Base-by-base conservation (phyloP, 2,797 vertebrate species). In the Sebastes taczanowskii region DNA sequence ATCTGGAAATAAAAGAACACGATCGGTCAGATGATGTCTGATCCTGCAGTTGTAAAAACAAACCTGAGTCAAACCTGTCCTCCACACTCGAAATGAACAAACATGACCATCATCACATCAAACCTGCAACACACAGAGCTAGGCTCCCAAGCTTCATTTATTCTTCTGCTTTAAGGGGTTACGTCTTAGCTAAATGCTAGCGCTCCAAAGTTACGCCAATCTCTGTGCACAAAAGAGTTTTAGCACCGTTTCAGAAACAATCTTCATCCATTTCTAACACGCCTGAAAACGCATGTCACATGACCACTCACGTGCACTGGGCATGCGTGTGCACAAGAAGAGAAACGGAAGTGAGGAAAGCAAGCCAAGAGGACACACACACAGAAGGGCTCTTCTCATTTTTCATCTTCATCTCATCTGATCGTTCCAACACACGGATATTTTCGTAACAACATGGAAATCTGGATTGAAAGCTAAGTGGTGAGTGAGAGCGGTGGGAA, bases 381-480 rank as follows among this genome's bases (percentile, higher is more conserved):
- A 42, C 38, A 42, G 38, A 42, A 16, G 0, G 0, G 38, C 38
- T 42, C 38, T 42, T 42, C 38, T 42, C 38, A 42, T 42, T 42
- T 42, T 1, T 42, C 1, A 42, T 16, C 14, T 42, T 42, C 38
- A 42, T 42, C 38, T 42, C 38, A 42, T 42, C 38, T 38, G 38
- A 42, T 42, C 38, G 14, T 42, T 42, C 38, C 38, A 42, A 42
- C 6, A 0, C 1, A 16, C 14, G 2, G 14, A 42, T 42, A 42
- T 42, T 42, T 42, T 16, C 6, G 14, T 6, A 42, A 42, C 14
- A 0, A 42, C 6, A 0, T 42, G 38, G 38, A 0, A 0, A 0
- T 42, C 38, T 42, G 38, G 38, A 42, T 0, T 42, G 6, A 42
- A 42, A 42, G 6, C 38, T 42, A 42, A 42, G 38, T 16, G 14